Percentiles rank a stretch among this genome's conserved stretches.
These are phyloP conservation scores for Gymnoscopelus microlampas DNA, from an alignment of 2,797 vertebrate genomes.

Conservation along the genomic window DNA sequence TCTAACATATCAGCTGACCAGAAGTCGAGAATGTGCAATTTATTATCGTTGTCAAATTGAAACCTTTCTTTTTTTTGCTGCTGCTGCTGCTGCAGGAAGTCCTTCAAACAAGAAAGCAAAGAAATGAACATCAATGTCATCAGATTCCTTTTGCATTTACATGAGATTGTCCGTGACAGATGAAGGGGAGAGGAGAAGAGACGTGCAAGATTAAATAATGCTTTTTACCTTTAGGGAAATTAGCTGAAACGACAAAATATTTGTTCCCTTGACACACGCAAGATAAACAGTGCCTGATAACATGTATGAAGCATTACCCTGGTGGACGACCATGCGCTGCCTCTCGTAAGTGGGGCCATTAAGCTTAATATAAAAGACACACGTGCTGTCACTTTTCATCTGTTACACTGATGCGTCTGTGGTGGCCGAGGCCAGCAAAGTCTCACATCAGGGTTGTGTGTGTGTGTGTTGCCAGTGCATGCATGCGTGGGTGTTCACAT, in stretches of 20 bases:
- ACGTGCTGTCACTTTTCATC: conserved; percentile 78
- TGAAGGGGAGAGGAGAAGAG: conserved; percentile 9
- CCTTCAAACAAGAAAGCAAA: conserved; percentile 27
- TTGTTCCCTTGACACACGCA: conserved; percentile 26
- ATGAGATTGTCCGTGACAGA: conserved; percentile 32
- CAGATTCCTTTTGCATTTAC: conserved; percentile 33
- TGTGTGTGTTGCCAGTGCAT: background rate
- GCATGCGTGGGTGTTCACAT: background rate
- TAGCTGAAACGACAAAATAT: conserved; percentile 54
- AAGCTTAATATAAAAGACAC: conserved; percentile 79
- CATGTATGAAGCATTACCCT: conserved; percentile 72
- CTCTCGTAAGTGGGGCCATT: conserved; percentile 73
- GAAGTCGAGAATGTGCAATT: too few species aligned
- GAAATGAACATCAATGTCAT: conserved; percentile 30
- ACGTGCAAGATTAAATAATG: conserved; percentile 36
- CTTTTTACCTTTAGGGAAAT: conserved; percentile 58
- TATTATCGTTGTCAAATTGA: too few species aligned
- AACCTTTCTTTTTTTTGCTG: too few species aligned
- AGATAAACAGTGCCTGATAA: conserved; percentile 73
- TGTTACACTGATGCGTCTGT: conserved; percentile 62
- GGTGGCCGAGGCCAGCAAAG: conserved; percentile 55
- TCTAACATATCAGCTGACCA: too few species aligned
- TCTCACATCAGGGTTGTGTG: conserved; percentile 44
- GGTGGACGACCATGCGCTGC: conserved; percentile 67
- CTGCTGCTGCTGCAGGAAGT: background rate